Evolutionary conservation across 2,797 vertebrate species (phyloP).

Genomic region (Poeciliopsis presidionis): DNA sequence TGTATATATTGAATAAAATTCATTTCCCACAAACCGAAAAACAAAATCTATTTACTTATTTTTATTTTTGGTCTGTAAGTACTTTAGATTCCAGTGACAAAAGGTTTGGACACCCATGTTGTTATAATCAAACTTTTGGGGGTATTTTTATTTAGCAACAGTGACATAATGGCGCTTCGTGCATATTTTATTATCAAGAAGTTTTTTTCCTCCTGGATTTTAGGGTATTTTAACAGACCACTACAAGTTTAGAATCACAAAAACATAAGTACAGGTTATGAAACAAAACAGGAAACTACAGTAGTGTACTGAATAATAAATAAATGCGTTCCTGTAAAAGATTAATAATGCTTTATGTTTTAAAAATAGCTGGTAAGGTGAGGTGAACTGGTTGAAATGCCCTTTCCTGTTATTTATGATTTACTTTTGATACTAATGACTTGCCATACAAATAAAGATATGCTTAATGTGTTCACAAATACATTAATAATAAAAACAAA

Average conservation of each 20-base stretch:
- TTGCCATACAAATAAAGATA: neutral
- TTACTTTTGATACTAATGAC: neutral
- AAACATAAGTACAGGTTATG: neutral
- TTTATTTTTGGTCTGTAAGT: neutral
- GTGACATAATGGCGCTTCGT: neutral
- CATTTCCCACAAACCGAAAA: neutral
- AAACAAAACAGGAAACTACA: neutral
- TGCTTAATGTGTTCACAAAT: neutral
- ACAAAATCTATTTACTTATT: neutral
- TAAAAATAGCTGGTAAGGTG: neutral
- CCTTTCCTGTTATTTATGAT: neutral
- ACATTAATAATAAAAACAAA: neutral
- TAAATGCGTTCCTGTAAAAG: neutral
- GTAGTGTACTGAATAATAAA: neutral
- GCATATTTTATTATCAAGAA: neutral
- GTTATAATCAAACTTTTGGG: neutral
- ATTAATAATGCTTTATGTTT: neutral
- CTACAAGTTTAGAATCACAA: neutral
- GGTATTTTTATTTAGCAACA: neutral
- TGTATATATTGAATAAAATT: neutral
- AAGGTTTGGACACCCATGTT: neutral
- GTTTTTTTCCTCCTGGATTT: neutral
- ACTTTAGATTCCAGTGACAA: neutral
- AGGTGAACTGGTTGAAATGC: neutral
- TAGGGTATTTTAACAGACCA: neutral